phyloP scores from a whole-genome alignment of 2,888 invertebrate species.

The Zele albiditarsus region DNA sequence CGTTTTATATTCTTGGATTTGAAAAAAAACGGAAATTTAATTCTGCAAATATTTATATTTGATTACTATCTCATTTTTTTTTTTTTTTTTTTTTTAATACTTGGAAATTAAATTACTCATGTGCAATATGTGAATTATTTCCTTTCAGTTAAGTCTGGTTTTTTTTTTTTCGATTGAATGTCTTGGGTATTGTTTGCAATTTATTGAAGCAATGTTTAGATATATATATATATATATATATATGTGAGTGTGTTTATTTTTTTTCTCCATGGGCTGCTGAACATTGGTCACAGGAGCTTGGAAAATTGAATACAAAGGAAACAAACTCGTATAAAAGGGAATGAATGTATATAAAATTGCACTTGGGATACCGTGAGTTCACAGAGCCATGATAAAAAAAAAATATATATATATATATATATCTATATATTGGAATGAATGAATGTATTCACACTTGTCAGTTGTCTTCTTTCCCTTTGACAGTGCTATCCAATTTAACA shows the following conservation, averaged over 20 bases:
- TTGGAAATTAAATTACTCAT: constrained; percentile 2
- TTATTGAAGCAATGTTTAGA: not conserved
- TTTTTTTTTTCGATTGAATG: no score
- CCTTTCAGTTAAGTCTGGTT: no score
- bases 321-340: not conserved
- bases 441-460: not conserved
- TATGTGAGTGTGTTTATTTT: not conserved
- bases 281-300: not conserved
- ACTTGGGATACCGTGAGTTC: not conserved
- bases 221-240: not conserved
- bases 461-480: not conserved
- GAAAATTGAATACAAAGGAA: not conserved
- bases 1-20: no score
- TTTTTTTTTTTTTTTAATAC: not conserved
- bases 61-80: not conserved
- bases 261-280: not conserved
- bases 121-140: not conserved
- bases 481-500: not conserved
- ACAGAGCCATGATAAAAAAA: not conserved
- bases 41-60: not conserved
- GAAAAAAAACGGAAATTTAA: no score
- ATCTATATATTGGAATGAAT: not conserved
- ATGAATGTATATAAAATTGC: not conserved
- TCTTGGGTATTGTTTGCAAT: not conserved
- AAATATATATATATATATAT: no score